Evolutionary conservation across 2,888 invertebrate genomes (phyloP).

Genomic region (Scaptomyza tumidula): DNA sequence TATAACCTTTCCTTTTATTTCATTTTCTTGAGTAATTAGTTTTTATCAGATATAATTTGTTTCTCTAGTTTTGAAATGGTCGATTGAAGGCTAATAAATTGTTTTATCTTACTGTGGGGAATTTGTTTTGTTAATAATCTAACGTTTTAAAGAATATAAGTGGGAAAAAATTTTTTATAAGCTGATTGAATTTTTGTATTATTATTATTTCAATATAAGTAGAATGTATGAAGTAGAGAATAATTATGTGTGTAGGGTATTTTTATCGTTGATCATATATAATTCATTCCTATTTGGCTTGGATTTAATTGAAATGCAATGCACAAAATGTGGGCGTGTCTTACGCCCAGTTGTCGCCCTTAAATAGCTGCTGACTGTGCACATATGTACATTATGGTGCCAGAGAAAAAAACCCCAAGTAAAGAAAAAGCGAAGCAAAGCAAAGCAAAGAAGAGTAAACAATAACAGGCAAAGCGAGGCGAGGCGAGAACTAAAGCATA

Average conservation of each 20-base stretch:
- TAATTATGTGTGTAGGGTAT: slow-evolving; percentile 18
- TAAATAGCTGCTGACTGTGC: slow-evolving; percentile 57
- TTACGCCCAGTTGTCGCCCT: slow-evolving; percentile 14
- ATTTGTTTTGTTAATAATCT: too few species aligned
- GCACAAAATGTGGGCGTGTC: slow-evolving; percentile 49
- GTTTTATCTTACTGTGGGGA: too few species aligned
- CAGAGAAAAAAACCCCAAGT: slow-evolving; percentile 14
- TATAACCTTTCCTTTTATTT: too few species aligned
- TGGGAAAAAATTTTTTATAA: too few species aligned
- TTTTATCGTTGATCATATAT: background rate
- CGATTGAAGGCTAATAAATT: too few species aligned
- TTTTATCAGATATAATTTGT: too few species aligned
- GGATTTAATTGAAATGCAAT: slow-evolving; percentile 58
- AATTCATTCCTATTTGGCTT: background rate
- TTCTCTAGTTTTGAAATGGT: too few species aligned
- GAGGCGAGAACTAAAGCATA: slow-evolving; percentile 50
- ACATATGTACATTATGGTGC: slow-evolving; percentile 33
- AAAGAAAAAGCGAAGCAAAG: slow-evolving; percentile 25
- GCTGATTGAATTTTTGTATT: too few species aligned
- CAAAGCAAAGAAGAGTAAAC: slow-evolving; percentile 33
- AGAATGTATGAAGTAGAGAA: too few species aligned
- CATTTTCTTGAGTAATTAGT: too few species aligned
- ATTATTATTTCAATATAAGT: too few species aligned
- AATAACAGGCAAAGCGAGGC: slow-evolving; percentile 23
- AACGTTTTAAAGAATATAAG: too few species aligned